Percentiles rank a stretch among this genome's conserved stretches.
These are phyloP conservation scores for Diorhabda carinulata DNA, from an alignment of 1,140 invertebrate species.

Conservation along the genomic window DNA sequence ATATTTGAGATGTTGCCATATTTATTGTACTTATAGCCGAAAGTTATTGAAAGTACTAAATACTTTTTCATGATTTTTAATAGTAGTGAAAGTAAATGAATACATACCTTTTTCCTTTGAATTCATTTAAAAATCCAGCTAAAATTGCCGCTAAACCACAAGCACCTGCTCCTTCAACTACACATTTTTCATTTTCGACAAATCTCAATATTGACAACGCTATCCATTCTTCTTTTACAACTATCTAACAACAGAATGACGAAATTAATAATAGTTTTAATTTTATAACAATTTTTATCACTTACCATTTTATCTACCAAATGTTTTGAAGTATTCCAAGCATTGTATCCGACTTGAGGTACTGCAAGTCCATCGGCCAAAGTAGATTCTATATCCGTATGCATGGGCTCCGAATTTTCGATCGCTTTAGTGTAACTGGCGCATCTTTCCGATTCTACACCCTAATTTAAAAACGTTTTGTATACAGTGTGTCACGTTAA, in stretches of 20 bases:
- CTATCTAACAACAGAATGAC: slow-evolving; percentile 49
- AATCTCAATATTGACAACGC: slow-evolving; percentile 83
- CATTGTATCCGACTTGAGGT: slow-evolving; percentile 84
- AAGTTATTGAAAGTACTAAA: background rate
- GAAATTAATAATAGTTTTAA: background rate
- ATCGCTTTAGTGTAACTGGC: slow-evolving; percentile 77
- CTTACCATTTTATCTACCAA: slow-evolving; percentile 80
- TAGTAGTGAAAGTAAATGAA: background rate
- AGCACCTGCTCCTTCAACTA: slow-evolving; percentile 90
- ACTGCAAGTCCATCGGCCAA: slow-evolving; percentile 90
- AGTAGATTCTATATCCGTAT: slow-evolving; percentile 68
- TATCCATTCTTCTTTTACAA: slow-evolving; percentile 81
- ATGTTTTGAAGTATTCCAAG: slow-evolving; percentile 70
- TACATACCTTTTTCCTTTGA: slow-evolving; percentile 77
- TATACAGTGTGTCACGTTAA: background rate
- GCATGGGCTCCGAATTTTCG: slow-evolving; percentile 64
- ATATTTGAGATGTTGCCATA: background rate
- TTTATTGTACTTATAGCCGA: background rate
- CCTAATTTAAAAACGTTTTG: slow-evolving; percentile 54
- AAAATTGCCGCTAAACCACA: slow-evolving; percentile 83
- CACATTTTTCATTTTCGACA: slow-evolving; percentile 86
- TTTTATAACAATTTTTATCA: background rate
- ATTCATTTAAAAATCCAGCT: slow-evolving; percentile 75
- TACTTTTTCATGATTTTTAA: no score
- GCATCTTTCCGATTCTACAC: slow-evolving; percentile 87